phyloP scores from a whole-genome alignment of 2,888 invertebrate genomes.

The Papilio demoleus region DNA sequence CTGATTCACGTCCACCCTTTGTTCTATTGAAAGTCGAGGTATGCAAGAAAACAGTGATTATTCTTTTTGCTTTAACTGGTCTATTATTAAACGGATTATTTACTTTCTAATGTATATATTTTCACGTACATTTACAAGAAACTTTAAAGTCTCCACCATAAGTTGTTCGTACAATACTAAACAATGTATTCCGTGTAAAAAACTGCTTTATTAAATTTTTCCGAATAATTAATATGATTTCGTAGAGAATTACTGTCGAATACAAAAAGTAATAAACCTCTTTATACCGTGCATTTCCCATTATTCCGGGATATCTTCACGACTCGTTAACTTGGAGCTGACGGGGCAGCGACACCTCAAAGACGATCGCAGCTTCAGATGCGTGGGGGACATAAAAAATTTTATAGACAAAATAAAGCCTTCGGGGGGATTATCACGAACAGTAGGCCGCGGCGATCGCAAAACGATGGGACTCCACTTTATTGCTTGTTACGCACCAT shows the following conservation, averaged over 20 bases:
- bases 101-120: neutral
- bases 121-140: conserved; percentile 2
- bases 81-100: conserved; percentile 21
- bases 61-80: conserved; percentile 40
- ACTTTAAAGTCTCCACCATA: too few relatives aligned
- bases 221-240: neutral
- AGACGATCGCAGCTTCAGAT: conserved; percentile 59
- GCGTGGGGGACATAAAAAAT: conserved; percentile 69
- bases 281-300: conserved; percentile 36
- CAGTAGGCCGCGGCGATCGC: conserved; percentile 69
- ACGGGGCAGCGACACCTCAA: conserved; percentile 63
- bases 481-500: conserved; percentile 81
- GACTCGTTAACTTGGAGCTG: conserved; percentile 67
- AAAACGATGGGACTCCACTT: conserved; percentile 77
- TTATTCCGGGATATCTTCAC: conserved; percentile 40
- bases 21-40: conserved; percentile 55
- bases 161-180: neutral
- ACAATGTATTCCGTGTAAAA: neutral
- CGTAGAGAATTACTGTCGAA: neutral
- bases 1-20: conserved; percentile 65
- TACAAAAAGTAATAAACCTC: conserved; percentile 33
- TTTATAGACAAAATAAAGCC: conserved; percentile 77
- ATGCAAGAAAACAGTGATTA: conserved; percentile 45
- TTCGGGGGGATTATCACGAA: conserved; percentile 75
- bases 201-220: neutral